phyloP scores from a whole-genome alignment of 1,140 invertebrate genomes.

The Berghia stephanieae region DNA sequence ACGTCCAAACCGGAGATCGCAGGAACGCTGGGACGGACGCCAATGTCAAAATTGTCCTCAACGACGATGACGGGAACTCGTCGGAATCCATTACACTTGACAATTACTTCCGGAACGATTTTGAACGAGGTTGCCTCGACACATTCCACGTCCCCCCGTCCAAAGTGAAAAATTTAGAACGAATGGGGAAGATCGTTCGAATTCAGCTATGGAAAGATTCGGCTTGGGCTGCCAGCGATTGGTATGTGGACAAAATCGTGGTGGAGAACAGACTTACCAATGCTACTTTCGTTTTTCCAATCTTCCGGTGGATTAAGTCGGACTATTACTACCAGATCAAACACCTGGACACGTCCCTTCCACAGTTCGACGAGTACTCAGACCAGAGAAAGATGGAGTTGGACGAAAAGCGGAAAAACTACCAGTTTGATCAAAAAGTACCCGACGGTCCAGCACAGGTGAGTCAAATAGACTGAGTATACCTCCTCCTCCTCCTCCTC shows the following conservation, averaged over 20 bases:
- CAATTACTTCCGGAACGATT: constrained; percentile 61
- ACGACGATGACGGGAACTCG: constrained; percentile 53
- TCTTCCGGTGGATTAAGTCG: constrained; percentile 66
- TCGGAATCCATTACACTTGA: constrained; percentile 55
- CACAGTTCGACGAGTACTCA: constrained; percentile 61
- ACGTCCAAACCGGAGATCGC: constrained; percentile 65
- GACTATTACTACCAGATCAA: constrained; percentile 62
- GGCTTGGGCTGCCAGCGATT: constrained; percentile 57
- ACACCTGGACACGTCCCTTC: constrained; percentile 66
- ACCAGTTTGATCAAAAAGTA: constrained; percentile 57
- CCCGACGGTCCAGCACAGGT: constrained; percentile 66
- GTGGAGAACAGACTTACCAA: constrained; percentile 57
- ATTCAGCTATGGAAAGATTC: too few relatives aligned
- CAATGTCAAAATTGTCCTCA: constrained; percentile 59
- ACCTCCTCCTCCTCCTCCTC: constrained; percentile 66
- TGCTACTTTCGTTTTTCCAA: constrained; percentile 62
- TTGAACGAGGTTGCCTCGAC: constrained; percentile 62
- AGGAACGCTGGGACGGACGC: constrained; percentile 65
- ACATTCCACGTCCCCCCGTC: constrained; percentile 48
- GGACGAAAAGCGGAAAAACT: constrained; percentile 56
- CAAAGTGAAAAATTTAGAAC: constrained; percentile 32
- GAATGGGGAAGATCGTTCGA: constrained; percentile 46
- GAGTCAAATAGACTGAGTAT: constrained; percentile 61
- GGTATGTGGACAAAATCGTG: constrained; percentile 66
- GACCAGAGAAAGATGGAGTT: constrained; percentile 63